Percentiles rank a stretch among this genome's conserved stretches.
Evolutionary conservation across 1,140 invertebrate species (phyloP).

Genomic region (Hypothenemus hampei): DNA sequence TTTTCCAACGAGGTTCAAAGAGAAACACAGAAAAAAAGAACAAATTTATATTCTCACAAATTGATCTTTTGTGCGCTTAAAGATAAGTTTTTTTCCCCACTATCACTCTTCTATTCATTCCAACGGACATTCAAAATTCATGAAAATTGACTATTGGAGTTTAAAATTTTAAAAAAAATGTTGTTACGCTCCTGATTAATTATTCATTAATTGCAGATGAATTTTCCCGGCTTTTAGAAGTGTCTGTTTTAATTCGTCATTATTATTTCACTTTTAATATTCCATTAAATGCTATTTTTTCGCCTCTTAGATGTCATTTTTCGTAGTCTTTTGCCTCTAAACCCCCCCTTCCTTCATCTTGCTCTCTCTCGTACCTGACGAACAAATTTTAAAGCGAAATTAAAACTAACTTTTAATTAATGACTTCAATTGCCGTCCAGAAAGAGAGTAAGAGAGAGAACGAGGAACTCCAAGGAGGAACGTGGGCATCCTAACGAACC

Average conservation of each 20-base stretch:
- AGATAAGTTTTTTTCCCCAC: background rate
- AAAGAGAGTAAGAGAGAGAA: no score
- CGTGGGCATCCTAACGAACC: no score
- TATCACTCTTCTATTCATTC: conserved; percentile 17
- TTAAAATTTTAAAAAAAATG: background rate
- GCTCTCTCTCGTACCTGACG: conserved; percentile 4
- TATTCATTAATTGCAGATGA: conserved; percentile 31
- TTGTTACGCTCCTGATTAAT: conserved; percentile 9
- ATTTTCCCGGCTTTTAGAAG: conserved; percentile 37
- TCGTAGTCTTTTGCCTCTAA: conserved; percentile 12
- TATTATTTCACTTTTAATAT: conserved; percentile 47
- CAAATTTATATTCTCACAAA: background rate
- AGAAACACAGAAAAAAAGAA: conserved; percentile 7
- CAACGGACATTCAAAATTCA: background rate
- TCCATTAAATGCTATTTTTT: conserved; percentile 35
- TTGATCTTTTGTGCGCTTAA: background rate
- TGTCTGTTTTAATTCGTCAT: conserved; percentile 44
- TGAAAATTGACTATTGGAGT: background rate
- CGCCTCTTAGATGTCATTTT: conserved; percentile 14
- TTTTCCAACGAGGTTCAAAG: conserved; percentile 6
- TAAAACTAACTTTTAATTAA: conserved; percentile 23
- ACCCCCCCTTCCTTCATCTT: conserved; percentile 9
- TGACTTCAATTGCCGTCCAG: background rate
- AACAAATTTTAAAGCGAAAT: conserved; percentile 9
- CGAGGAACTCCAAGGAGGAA: no score